A percentile compares a stretch with the other conserved stretches of the same genome.
phyloP scores from a whole-genome alignment of 2,797 vertebrate genomes.

The Clamator glandarius region DNA sequence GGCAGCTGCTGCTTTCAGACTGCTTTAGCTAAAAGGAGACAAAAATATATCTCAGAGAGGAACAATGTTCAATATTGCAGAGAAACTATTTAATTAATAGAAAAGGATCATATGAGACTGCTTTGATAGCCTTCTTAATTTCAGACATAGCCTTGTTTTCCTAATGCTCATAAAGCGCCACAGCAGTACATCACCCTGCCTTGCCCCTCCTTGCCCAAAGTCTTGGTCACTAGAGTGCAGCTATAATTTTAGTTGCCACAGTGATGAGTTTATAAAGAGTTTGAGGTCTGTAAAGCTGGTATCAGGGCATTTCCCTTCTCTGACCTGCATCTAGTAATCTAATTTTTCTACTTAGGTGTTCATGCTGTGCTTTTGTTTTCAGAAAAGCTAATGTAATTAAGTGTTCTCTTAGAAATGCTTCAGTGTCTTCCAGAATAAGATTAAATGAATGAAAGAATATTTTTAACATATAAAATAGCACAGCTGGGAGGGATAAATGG shows the following conservation, averaged over 20 bases:
- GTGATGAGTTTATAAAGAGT: conserved; percentile 28
- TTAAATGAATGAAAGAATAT: conserved; percentile 30
- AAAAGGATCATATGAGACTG: background rate
- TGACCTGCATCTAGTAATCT: background rate
- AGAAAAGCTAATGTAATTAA: conserved; percentile 67
- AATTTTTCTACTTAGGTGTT: conserved; percentile 39
- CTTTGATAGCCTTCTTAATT: background rate
- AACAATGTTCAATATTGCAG: background rate
- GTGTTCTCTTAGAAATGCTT: conserved; percentile 39
- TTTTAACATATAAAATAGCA: conserved; percentile 17
- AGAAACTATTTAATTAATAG: conserved; percentile 3
- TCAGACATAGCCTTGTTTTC: background rate
- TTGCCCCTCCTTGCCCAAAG: background rate
- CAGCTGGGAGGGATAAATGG: background rate
- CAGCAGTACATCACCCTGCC: background rate
- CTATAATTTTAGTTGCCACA: background rate
- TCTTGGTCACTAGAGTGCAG: background rate
- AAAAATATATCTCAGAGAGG: background rate
- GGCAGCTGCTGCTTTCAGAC: background rate
- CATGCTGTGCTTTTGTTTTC: conserved; percentile 35
- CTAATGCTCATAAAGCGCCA: background rate
- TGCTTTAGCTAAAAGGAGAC: background rate
- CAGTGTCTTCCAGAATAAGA: conserved; percentile 46
- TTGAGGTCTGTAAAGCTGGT: background rate
- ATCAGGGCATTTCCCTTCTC: background rate